Evolutionary conservation across 1,140 invertebrate species (phyloP), one percentile per base, ranked within the genome.

Genomic region (Geopemphigus sp.): DNA sequence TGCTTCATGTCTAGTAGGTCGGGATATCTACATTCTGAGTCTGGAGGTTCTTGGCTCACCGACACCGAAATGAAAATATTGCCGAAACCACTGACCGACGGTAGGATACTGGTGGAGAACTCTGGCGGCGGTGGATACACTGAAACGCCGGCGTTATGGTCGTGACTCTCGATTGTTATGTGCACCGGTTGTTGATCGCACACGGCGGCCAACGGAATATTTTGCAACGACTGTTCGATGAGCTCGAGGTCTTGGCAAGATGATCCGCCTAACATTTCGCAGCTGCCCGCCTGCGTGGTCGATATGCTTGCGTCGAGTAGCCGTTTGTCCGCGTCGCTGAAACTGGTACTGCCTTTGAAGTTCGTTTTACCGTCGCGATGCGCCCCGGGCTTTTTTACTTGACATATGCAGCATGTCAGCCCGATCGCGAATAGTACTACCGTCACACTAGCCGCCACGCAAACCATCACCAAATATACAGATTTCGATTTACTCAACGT

Each of bases 281-380:
- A 83, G 63, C 84, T 85, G 5, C 83, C 84, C 2, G 86, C 86
- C 12, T 85, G 88, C 22, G 91, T 92, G 15, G 89, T 90, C 0
- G 92, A 93, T 22, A 93, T 92, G 72, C 90, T 91, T 22, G 92
- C 89, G 83, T 93, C 92, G 45, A 94, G 87, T 10, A 94, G 85
- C 82, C 93, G 92, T 85, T 94, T 95, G 83, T 94, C 93, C 85
- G 94, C 93, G 80, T 95, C 93, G 24, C 90, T 92, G 84, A 93
- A 93, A 84, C 92, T 94, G 53, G 90, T 88, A 83, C 92, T 94
- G 1, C 90, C 88, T 84, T 91, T 90, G 22, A 92, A 86, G 81
- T 91, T 87, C 86, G 82, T 91, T 90, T 78, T 90, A 89, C 14
- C 89, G 86, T 66, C 87, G 85, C 12, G 82, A 32, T 3, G 88